A percentile compares a stretch with the other conserved stretches of the same genome.
phyloP scores from a whole-genome alignment of 2,113 vertebrate species.

The Chauna torquata region DNA sequence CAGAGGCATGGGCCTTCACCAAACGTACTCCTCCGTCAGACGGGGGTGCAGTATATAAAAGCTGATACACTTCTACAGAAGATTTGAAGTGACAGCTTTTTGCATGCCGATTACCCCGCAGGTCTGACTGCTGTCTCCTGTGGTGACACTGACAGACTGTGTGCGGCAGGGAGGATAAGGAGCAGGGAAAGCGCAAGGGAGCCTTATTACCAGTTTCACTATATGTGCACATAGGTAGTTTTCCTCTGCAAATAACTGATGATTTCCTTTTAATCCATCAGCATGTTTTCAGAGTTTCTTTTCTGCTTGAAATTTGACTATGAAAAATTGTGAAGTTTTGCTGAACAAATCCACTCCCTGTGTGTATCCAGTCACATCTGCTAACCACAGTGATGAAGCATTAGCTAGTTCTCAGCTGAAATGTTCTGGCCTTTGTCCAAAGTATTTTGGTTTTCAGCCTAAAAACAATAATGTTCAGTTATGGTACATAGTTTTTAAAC shows the following conservation, averaged over 20 bases:
- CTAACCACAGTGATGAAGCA: slow-evolving; percentile 47
- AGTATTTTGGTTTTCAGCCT: slow-evolving; percentile 29
- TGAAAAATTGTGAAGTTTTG: slow-evolving; percentile 22
- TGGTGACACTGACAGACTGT: neutral
- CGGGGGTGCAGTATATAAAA: neutral
- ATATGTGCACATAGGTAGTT: neutral
- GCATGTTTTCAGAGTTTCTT: neutral
- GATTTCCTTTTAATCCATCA: slow-evolving; percentile 27
- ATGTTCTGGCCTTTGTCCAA: slow-evolving; percentile 31
- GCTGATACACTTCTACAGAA: slow-evolving; percentile 8
- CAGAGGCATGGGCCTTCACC: slow-evolving; percentile 44
- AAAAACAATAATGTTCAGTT: neutral
- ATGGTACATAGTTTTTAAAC: neutral
- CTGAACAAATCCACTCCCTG: slow-evolving; percentile 39
- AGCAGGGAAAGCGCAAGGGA: neutral
- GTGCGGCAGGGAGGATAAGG: neutral
- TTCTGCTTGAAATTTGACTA: neutral
- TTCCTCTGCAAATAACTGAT: neutral
- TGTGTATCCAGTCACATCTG: slow-evolving; percentile 63
- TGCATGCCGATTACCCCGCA: slow-evolving; percentile 10
- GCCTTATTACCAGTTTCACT: neutral
- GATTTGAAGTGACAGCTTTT: slow-evolving; percentile 46
- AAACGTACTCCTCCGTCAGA: slow-evolving; percentile 36
- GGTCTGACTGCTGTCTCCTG: slow-evolving; percentile 1
- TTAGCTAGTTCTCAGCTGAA: slow-evolving; percentile 58